phyloP scores from a whole-genome alignment of 2,888 invertebrate genomes.

The Adineta ricciae region DNA sequence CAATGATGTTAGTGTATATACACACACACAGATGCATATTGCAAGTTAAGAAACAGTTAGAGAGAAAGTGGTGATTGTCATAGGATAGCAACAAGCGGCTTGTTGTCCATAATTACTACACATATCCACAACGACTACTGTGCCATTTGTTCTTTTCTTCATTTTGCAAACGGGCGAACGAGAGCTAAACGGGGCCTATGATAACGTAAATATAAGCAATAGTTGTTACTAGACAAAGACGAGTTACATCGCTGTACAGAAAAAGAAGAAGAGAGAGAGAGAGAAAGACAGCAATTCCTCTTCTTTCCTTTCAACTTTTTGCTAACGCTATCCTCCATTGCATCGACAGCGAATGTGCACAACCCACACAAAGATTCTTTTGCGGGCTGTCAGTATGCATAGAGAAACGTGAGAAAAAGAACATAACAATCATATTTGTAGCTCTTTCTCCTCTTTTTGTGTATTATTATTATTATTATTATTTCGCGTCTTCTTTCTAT shows the following conservation, averaged over 20 bases:
- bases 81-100: background rate
- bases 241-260: background rate
- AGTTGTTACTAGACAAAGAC: background rate
- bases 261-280: background rate
- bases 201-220: background rate
- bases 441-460: background rate
- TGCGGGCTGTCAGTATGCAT: background rate
- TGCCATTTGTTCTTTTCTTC: background rate
- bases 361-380: background rate
- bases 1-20: background rate
- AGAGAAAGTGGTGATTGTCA: background rate
- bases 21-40: too few species aligned
- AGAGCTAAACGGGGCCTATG: background rate
- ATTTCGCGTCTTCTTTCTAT: background rate
- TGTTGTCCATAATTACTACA: slow-evolving; percentile 1
- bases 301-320: background rate
- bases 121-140: background rate
- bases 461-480: background rate
- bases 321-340: background rate
- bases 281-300: background rate
- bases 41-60: background rate
- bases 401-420: background rate
- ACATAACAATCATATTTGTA: background rate
- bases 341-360: background rate
- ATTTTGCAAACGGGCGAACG: background rate